phyloP scores from a whole-genome alignment of 2,888 invertebrate genomes.

The Itoplectis maculator region DNA sequence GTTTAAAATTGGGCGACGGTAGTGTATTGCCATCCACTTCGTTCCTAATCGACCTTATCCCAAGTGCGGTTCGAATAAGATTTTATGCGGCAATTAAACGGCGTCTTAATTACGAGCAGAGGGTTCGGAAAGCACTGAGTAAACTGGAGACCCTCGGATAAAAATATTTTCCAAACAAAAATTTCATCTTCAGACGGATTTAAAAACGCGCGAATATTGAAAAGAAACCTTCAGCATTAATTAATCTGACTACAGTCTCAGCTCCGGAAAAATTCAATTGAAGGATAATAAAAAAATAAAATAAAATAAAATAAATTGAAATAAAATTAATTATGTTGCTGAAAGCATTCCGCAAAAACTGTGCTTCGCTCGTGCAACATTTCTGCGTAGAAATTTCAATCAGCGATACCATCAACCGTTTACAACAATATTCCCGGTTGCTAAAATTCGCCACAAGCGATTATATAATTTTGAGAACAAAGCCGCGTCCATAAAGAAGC shows the following conservation, averaged over 20 bases:
- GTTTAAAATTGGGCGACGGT: slow-evolving; percentile 18
- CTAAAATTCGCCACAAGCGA: not conserved
- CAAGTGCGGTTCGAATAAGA: not conserved
- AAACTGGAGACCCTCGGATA: no score
- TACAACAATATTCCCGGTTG: not conserved
- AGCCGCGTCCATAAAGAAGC: not conserved
- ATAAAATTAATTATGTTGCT: no score
- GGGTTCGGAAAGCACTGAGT: not conserved
- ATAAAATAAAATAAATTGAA: no score
- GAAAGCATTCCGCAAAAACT: no score
- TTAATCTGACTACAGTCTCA: no score
- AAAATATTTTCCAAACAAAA: no score
- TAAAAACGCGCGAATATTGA: no score
- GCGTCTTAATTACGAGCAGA: not conserved
- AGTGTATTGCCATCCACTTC: slow-evolving; percentile 2
- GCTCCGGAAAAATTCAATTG: no score
- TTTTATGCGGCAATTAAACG: not conserved
- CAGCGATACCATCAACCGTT: not conserved
- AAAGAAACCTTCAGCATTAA: no score
- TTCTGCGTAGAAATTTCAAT: not conserved
- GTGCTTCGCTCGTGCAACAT: not conserved
- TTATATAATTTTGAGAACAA: not conserved
- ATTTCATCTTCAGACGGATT: no score
- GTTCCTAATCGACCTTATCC: not conserved
- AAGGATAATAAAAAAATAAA: no score